A percentile compares a stretch with the other conserved stretches of the same genome.
Evolutionary conservation across 1,140 invertebrate genomes (phyloP).

Genomic region (Cotesia vestalis): DNA sequence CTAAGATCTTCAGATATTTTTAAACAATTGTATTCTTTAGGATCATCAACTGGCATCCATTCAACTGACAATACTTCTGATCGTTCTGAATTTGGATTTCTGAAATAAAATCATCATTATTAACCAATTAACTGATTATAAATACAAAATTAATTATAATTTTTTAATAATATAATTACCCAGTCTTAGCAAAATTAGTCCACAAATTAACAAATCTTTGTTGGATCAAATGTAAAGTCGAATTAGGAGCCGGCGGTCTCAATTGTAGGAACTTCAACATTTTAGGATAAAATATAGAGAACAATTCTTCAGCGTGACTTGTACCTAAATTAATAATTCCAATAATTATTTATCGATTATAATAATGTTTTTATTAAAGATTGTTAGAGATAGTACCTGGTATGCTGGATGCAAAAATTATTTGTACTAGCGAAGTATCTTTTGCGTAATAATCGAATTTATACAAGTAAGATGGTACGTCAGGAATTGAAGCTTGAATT

Average conservation of each 20-base stretch:
- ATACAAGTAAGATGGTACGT: conserved; percentile 63
- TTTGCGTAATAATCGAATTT: conserved; percentile 59
- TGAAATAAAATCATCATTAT: not conserved
- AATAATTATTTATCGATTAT: not conserved
- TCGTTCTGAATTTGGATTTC: conserved; percentile 11
- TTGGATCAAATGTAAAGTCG: conserved; percentile 35
- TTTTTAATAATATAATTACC: conserved; percentile 38
- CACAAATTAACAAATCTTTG: conserved; percentile 54
- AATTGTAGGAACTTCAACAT: conserved; percentile 1
- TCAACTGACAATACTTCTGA: conserved; percentile 45
- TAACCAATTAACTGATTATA: too few species aligned
- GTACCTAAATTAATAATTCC: conserved; percentile 41
- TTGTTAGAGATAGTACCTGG: conserved; percentile 3
- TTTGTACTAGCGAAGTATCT: conserved; percentile 28
- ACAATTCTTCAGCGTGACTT: conserved; percentile 51
- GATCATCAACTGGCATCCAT: conserved; percentile 54
- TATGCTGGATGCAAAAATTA: not conserved
- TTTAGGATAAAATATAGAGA: conserved; percentile 45
- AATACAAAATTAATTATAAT: not conserved
- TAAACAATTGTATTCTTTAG: conserved; percentile 31
- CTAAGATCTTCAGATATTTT: conserved; percentile 39
- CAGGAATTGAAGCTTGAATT: conserved; percentile 51
- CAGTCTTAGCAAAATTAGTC: conserved; percentile 60
- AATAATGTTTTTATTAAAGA: too few species aligned
- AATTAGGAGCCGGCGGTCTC: not conserved